A percentile compares a stretch with the other conserved stretches of the same genome.
These are phyloP conservation scores for Amblyopsis rosae DNA, from an alignment of 2,113 vertebrate species.

Conservation along the genomic window DNA sequence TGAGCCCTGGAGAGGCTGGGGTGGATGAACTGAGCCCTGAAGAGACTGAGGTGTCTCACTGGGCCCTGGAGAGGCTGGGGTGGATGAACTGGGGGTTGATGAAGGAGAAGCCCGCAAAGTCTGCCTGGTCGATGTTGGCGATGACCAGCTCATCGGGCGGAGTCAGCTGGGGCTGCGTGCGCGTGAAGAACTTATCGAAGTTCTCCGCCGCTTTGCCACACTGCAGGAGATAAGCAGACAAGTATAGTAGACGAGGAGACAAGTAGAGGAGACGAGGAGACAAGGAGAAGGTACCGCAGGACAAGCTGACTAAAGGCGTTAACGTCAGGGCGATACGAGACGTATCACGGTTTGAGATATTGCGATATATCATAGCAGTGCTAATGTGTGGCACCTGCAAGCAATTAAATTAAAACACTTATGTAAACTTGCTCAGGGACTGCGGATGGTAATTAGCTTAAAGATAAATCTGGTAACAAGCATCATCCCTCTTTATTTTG, in stretches of 20 bases:
- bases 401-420: background rate
- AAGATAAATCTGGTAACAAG: too few relatives aligned
- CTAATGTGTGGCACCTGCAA: background rate
- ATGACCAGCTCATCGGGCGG: constrained; percentile 96
- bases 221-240: constrained; percentile 67
- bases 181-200: constrained; percentile 98
- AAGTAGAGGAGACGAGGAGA: constrained; percentile 11
- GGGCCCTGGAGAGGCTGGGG: constrained; percentile 71
- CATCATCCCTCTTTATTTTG: too few relatives aligned
- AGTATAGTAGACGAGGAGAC: constrained; percentile 19
- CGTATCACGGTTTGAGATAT: too few relatives aligned
- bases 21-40: constrained; percentile 22
- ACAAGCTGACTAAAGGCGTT: background rate
- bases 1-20: constrained; percentile 24
- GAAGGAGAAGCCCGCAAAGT: constrained; percentile 96
- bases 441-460: too few relatives aligned
- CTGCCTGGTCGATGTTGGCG: constrained; percentile 95
- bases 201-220: constrained; percentile 95
- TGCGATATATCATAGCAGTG: too few relatives aligned
- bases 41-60: too few relatives aligned
- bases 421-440: too few relatives aligned
- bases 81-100: constrained; percentile 91
- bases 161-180: constrained; percentile 92
- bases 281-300: background rate
- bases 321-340: too few relatives aligned